Evolutionary conservation across 2,113 vertebrate species (phyloP).

Genomic region (Sinocyclocheilus rhinocerous): DNA sequence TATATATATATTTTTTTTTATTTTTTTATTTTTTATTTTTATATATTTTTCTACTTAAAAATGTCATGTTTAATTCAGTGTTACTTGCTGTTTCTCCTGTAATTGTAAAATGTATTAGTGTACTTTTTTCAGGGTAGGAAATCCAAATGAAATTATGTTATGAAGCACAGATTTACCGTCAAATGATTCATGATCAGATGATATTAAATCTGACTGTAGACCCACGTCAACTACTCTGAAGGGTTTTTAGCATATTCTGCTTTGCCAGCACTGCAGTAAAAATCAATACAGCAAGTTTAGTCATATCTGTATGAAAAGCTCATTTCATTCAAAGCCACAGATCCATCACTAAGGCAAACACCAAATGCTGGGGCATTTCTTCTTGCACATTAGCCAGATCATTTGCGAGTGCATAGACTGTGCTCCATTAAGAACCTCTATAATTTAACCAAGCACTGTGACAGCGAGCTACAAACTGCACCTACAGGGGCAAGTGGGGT

Average conservation of each 20-base stretch:
- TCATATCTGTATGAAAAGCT: constrained; percentile 24
- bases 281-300: constrained; percentile 26
- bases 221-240: not conserved
- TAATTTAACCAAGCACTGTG: not conserved
- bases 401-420: not conserved
- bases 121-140: too few species aligned
- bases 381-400: constrained; percentile 1
- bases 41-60: too few species aligned
- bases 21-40: too few species aligned
- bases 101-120: too few species aligned
- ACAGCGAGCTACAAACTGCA: constrained; percentile 11
- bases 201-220: not conserved
- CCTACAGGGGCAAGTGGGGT: not conserved
- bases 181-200: not conserved
- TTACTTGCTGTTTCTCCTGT: too few species aligned
- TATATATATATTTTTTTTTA: too few species aligned
- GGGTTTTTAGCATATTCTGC: constrained; percentile 5
- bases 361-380: not conserved
- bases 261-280: not conserved
- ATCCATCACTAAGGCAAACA: constrained; percentile 3
- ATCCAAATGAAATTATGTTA: not conserved
- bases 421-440: not conserved
- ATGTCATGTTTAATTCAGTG: too few species aligned
- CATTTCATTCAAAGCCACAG: constrained; percentile 25
- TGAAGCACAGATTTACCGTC: not conserved